Evolutionary conservation across 1,140 invertebrate species (phyloP).

Genomic region (Coptotermes formosanus): DNA sequence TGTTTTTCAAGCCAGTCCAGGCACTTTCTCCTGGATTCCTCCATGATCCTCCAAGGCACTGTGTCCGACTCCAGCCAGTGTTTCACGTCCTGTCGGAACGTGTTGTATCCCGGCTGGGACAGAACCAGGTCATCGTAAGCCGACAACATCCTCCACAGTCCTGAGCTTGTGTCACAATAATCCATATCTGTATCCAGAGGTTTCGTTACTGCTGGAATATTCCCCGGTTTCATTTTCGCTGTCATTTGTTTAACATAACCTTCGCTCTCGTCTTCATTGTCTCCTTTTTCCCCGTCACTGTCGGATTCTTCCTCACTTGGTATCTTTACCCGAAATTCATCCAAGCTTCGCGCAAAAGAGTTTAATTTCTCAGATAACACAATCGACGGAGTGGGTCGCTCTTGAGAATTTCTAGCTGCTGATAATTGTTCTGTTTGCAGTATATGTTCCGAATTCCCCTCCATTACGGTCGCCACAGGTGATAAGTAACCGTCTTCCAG

Average conservation of each 20-base stretch:
- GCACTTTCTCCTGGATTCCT: conserved; percentile 35
- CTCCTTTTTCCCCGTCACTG: not conserved
- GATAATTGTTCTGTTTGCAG: not conserved
- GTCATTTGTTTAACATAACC: not conserved
- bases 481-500: not conserved
- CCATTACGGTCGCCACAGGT: not conserved
- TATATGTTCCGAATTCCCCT: not conserved
- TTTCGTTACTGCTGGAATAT: not conserved
- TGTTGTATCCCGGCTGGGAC: conserved; percentile 32
- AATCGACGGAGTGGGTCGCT: not conserved
- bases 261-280: not conserved
- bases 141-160: conserved; percentile 36
- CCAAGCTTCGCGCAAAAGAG: not conserved
- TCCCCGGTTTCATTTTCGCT: not conserved
- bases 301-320: not conserved
- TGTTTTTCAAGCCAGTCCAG: conserved; percentile 32
- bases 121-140: conserved; percentile 35
- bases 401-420: not conserved
- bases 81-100: conserved; percentile 28
- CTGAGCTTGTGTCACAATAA: conserved; percentile 28
- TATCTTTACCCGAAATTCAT: not conserved
- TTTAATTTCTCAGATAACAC: not conserved
- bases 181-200: not conserved
- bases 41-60: conserved; percentile 32
- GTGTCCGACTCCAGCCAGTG: conserved; percentile 36